A percentile compares a stretch with the other conserved stretches of the same genome.
These are phyloP conservation scores for Diloba caeruleocephala DNA, from an alignment of 2,888 invertebrate species.

Conservation along the genomic window DNA sequence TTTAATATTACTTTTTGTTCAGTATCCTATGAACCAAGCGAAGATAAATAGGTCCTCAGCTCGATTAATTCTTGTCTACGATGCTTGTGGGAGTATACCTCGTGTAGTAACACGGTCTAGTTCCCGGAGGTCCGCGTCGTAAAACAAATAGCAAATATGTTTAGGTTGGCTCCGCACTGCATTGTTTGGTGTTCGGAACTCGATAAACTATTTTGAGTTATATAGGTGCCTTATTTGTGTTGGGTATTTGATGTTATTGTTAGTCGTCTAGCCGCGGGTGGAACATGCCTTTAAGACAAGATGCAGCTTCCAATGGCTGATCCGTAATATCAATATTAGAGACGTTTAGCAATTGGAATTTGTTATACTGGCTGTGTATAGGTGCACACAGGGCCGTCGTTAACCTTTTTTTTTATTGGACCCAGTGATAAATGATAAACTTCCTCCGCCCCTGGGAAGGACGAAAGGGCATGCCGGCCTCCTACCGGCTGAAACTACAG, in stretches of 20 bases:
- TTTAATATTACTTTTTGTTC: slow-evolving; percentile 11
- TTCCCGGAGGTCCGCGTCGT: slow-evolving; percentile 49
- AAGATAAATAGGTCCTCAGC: slow-evolving; percentile 29
- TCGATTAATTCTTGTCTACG: slow-evolving; percentile 44
- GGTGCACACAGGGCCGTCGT: no score
- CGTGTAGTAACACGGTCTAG: slow-evolving; percentile 17
- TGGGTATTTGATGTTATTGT: slow-evolving; percentile 12
- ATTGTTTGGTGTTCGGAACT: slow-evolving; percentile 43
- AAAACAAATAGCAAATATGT: slow-evolving; percentile 64
- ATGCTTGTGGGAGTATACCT: slow-evolving; percentile 18
- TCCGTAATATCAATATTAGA: no score
- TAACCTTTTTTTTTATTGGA: no score
- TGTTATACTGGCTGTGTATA: no score
- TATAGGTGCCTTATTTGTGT: slow-evolving; percentile 19
- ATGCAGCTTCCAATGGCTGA: no score
- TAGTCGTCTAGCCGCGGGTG: no score
- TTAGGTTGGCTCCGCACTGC: slow-evolving; percentile 41
- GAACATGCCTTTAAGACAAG: no score
- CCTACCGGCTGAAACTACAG: no score
- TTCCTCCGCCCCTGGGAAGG: no score
- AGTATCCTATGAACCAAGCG: slow-evolving; percentile 13
- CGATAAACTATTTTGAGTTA: slow-evolving; percentile 43
- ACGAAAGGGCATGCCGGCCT: no score
- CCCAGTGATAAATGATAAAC: no score
- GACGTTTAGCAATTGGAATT: no score